A percentile compares a stretch with the other conserved stretches of the same genome.
These are phyloP conservation scores for Oscheius sp. DNA, from an alignment of 2,888 invertebrate genomes.

Conservation along the genomic window DNA sequence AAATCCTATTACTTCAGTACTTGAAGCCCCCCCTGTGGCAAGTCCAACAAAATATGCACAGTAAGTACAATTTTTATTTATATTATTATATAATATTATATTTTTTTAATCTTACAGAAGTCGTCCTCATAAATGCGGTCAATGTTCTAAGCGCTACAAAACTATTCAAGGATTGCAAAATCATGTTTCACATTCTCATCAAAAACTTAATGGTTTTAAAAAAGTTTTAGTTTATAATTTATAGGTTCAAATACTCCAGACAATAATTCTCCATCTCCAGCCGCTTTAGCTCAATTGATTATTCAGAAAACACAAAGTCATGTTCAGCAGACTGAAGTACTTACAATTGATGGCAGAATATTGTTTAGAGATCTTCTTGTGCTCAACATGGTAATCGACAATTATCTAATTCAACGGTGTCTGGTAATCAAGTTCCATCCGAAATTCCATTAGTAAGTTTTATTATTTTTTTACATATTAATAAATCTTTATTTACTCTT, in stretches of 20 bases:
- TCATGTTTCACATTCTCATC: slow-evolving; percentile 45
- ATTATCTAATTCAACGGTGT: too few relatives aligned
- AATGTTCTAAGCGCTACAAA: slow-evolving; percentile 51
- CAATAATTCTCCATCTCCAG: slow-evolving; percentile 19
- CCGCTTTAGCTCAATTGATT: slow-evolving; percentile 44
- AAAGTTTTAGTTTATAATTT: background rate
- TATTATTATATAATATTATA: background rate
- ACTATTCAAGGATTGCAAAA: slow-evolving; percentile 44
- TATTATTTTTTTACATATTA: background rate
- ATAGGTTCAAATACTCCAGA: background rate
- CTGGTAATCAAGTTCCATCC: too few relatives aligned
- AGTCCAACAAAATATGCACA: slow-evolving; percentile 28
- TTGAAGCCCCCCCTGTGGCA: background rate
- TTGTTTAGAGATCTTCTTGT: slow-evolving; percentile 23
- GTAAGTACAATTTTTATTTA: background rate
- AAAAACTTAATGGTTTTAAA: slow-evolving; percentile 30
- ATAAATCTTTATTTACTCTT: background rate
- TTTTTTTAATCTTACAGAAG: slow-evolving; percentile 9
- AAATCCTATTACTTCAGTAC: background rate
- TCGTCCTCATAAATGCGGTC: slow-evolving; percentile 39
- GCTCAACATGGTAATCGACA: slow-evolving; percentile 8
- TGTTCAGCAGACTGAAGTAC: slow-evolving; percentile 28
- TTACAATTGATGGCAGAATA: background rate
- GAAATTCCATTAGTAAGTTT: slow-evolving; percentile 14
- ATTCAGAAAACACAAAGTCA: slow-evolving; percentile 40